Percentiles rank a stretch among this genome's conserved stretches.
phyloP scores from a whole-genome alignment of 2,113 vertebrate genomes.

The Prunella fulvescens region DNA sequence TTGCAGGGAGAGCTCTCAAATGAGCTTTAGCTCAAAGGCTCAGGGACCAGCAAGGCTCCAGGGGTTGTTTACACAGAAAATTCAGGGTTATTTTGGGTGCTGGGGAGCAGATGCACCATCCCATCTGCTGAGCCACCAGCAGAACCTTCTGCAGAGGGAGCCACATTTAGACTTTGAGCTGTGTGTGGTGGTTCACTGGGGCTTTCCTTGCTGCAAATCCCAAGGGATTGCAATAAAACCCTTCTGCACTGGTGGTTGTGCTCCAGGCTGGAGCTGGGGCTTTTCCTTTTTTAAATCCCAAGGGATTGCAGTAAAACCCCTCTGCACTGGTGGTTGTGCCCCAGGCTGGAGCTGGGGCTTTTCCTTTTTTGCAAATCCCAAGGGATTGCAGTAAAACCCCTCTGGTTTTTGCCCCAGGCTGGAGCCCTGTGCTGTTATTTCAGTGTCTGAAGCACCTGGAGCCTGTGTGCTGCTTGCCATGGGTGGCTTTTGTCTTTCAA shows the following conservation, averaged over 20 bases:
- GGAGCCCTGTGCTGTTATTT: background rate
- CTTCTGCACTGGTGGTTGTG: background rate
- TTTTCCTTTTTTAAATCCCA: too few species aligned
- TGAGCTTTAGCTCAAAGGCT: background rate
- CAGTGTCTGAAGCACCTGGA: background rate
- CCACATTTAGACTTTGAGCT: accelerated
- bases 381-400: background rate
- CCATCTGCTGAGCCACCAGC: background rate
- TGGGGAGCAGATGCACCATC: background rate
- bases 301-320: too few species aligned
- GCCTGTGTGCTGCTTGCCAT: background rate
- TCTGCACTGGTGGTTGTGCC: too few species aligned
- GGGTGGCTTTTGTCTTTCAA: background rate
- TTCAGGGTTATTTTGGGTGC: background rate
- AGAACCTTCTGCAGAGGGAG: background rate
- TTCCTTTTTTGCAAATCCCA: background rate
- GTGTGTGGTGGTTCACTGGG: background rate
- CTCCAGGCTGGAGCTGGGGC: background rate
- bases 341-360: background rate
- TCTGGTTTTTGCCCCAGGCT: background rate
- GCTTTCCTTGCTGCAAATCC: background rate
- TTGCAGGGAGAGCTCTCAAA: background rate
- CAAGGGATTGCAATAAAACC: background rate
- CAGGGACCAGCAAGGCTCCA: background rate
- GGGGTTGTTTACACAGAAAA: background rate